A percentile compares a stretch with the other conserved stretches of the same genome.
Evolutionary conservation across 2,888 invertebrate genomes (phyloP).

Genomic region (Hypolimnas misippus): DNA sequence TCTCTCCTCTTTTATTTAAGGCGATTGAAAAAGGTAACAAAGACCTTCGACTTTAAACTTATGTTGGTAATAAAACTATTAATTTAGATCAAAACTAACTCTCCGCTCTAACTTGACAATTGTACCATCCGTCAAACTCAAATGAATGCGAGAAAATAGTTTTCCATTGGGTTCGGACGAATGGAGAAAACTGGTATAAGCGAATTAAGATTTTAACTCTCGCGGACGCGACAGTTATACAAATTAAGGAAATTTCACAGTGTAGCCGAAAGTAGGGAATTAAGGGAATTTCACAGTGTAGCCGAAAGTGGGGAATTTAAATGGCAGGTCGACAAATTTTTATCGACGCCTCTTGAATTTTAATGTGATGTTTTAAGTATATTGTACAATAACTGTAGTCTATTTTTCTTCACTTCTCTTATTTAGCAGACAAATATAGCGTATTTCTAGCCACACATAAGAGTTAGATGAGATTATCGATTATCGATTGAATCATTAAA

Average conservation of each 20-base stretch:
- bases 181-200: slow-evolving; percentile 63
- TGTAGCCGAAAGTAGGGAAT: slow-evolving; percentile 36
- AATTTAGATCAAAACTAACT: too few species aligned
- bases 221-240: slow-evolving; percentile 48
- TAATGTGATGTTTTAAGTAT: not conserved
- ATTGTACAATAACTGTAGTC: too few species aligned
- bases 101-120: slow-evolving; percentile 28
- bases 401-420: too few species aligned
- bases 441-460: too few species aligned
- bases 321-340: slow-evolving; percentile 14
- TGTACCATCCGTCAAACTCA: slow-evolving; percentile 46
- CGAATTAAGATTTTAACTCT: slow-evolving; percentile 67
- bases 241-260: slow-evolving; percentile 46
- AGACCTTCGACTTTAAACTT: too few species aligned
- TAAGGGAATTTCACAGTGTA: slow-evolving; percentile 41
- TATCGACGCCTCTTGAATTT: slow-evolving; percentile 5
- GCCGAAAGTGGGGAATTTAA: slow-evolving; percentile 25
- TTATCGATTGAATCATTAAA: too few species aligned
- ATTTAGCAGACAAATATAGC: too few species aligned
- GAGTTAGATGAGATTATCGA: too few species aligned
- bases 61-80: too few species aligned
- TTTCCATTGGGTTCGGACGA: slow-evolving; percentile 56
- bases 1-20: too few species aligned
- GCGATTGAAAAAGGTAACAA: too few species aligned
- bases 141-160: slow-evolving; percentile 58